phyloP scores from a whole-genome alignment of 2,113 vertebrate species.

The Ramphastos sulfuratus region DNA sequence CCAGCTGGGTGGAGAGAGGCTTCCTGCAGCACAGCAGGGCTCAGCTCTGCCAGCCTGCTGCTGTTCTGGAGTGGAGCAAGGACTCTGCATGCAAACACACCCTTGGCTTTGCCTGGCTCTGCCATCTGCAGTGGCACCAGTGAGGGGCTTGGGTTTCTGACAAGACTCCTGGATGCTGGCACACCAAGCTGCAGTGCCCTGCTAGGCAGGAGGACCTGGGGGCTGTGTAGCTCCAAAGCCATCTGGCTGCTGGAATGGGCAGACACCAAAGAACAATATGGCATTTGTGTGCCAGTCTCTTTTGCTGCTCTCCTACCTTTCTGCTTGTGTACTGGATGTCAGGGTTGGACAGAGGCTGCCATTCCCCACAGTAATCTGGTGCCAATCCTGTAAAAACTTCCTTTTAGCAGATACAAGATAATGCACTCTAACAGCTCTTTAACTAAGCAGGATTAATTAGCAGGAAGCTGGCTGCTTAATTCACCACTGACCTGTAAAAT shows the following conservation, averaged over 20 bases:
- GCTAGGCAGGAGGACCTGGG: background rate
- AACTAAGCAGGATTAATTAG: conserved; percentile 78
- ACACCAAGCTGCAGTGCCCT: background rate
- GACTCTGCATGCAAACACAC: background rate
- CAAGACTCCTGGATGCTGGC: background rate
- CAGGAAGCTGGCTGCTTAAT: conserved; percentile 74
- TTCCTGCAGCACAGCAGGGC: background rate
- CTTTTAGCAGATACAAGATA: conserved; percentile 73
- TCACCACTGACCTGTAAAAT: conserved; percentile 74
- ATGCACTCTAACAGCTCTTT: conserved; percentile 72
- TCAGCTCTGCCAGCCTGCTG: background rate
- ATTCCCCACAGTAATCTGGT: conserved; percentile 65
- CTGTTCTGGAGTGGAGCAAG: background rate
- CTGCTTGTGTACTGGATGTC: background rate
- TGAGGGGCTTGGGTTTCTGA: background rate
- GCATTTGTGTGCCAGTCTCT: background rate
- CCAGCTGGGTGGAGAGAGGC: background rate
- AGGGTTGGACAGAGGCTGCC: conserved; percentile 30
- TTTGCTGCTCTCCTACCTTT: conserved; percentile 26
- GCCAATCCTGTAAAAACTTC: conserved; percentile 69
- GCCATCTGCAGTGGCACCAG: background rate
- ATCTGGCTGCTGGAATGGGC: background rate
- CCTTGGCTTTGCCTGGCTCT: background rate
- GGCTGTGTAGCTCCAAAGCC: background rate
- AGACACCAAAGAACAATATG: background rate